Evolutionary conservation across 2,113 vertebrate species (phyloP), one percentile per base, ranked within the genome.

Genomic region (Cettia cetti): DNA sequence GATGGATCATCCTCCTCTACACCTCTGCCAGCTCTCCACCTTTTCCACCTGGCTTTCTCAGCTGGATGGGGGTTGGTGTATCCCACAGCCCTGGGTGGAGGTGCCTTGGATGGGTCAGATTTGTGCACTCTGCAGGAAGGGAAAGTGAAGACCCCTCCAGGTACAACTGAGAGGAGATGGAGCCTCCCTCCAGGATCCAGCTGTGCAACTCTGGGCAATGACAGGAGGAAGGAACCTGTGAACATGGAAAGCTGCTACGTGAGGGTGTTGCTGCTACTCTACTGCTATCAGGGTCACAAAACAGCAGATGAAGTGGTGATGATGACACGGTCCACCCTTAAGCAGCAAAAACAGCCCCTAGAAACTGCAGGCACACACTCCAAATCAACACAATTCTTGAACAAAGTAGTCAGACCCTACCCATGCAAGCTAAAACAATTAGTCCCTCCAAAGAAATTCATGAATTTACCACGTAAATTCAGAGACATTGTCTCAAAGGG

Each of bases 141-240:
- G 9, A 1, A 26, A 17, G n/a, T 7, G 39, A 23, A 4, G 11
- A 20, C 3, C n/a, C 6, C 42, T 23, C 10, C 39, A 60, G 23
- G 30, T 1, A 33, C 21, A 28, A 2, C 1, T 1, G 12, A 33
- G 37, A 33, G 10, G 37, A 59, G 23, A 69, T 1, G 1, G 3
- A 68, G 16, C 30, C 60, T 61, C 54, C 22, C 89, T 33, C 18
- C 22, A 84, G 74, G 16, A 45, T 4, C 54, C 44, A 40, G n/a
- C 42, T 20, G 26, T 5, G 45, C 13, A 63, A 5, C 26, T 27
- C 64, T 12, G 7, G 28, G 21, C 49, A 50, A 0, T 3, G 50
- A 49, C 0, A 7, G 5, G 6, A 39, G 14, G 13, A 63, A 53
- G 24, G 11, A 68, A 60, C 44, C 37, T 1, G 2, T 4, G 28